Base-by-base conservation (phyloP, 2,797 vertebrate genomes). In the Thalassophryne amazonica region DNA sequence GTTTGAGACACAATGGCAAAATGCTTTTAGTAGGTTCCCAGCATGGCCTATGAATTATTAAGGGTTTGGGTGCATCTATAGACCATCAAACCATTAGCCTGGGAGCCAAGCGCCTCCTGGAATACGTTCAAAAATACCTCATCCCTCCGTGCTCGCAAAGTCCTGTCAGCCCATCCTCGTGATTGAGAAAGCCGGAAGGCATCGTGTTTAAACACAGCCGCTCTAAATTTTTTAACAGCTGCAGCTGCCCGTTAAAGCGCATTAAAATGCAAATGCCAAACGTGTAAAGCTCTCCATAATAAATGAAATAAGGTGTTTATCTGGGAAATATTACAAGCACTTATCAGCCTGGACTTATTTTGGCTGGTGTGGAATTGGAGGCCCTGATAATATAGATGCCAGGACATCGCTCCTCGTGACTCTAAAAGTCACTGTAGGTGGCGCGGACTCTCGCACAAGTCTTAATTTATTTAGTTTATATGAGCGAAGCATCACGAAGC, bases 21-120 rank as follows among this genome's bases (percentile, higher is more conserved):
- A 55, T 73, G 76, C 72, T 81, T 87, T 87, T 84, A 82, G 81
- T 85, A 80, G 83, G 66, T 60, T 73, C 55, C 10, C 56, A 76
- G 59, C 81, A 50, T 33, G 51, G 30, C 35, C 21, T 60, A 81
- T 91, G 65, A 90, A 92, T 90, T 89, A 91, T 91, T 90, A 73
- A 90, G 60, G 69, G 48, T 43, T n/a, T 6, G 50, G 42, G 81
- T 81, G 72, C 85, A 88, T 88, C 85, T 84, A 84, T 74, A 82
- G 82, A 80, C 56, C 80, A 82, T 87, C 85, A 81, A 84, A 78
- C 86, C 86, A 88, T 89, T 91, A 89, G 83, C 47, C 66, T 51
- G 50, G 64, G 63, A 85, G 52, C 63, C 19, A 66, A 63, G 76
- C 41, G 60, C 70, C 71, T 82, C 59, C 59, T 56, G 71, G 63